phyloP scores from a whole-genome alignment of 2,797 vertebrate genomes.

The Pangasius mekongensis region DNA sequence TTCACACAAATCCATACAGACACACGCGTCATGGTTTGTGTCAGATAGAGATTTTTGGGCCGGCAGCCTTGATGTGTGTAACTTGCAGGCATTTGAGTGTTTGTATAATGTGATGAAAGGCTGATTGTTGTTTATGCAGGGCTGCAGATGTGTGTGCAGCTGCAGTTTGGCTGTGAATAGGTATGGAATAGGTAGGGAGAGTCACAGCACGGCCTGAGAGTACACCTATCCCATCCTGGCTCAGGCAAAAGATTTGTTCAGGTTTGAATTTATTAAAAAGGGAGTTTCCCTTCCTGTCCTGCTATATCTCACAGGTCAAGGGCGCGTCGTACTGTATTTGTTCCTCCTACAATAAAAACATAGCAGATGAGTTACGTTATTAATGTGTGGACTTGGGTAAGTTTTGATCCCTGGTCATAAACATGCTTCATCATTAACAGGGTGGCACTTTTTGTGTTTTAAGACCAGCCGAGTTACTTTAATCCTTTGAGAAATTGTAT shows the following conservation, averaged over 20 bases:
- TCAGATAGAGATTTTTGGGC: background rate
- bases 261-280: background rate
- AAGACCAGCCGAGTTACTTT: background rate
- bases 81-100: constrained; percentile 2
- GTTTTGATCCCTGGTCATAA: background rate
- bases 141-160: constrained; percentile 16
- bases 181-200: background rate
- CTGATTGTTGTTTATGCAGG: constrained; percentile 11
- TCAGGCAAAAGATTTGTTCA: background rate
- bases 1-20: background rate
- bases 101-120: constrained; percentile 31
- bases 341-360: background rate
- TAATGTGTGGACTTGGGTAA: no score
- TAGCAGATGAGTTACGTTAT: background rate
- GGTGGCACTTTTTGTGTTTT: background rate
- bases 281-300: background rate
- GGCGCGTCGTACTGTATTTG: background rate
- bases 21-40: background rate
- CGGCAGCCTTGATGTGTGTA: background rate
- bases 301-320: background rate
- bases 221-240: background rate
- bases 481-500: background rate
- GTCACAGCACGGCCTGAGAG: background rate
- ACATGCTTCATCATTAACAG: background rate
- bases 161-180: background rate